Conservation (phyloP, 2,888 invertebrate species). For the Teleogryllus oceanicus region DNA sequence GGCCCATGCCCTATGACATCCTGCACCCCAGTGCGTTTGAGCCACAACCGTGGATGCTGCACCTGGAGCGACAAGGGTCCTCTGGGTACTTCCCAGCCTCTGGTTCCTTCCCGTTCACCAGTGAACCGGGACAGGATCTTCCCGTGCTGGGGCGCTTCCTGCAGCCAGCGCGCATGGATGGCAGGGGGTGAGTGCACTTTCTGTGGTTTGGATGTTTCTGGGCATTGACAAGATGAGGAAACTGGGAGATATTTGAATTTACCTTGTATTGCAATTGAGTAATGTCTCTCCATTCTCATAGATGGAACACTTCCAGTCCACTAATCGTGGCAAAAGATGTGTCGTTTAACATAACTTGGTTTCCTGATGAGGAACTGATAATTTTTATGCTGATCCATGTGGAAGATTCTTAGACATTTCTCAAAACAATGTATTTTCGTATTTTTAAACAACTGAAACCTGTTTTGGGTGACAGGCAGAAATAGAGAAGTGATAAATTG, state of each 20-base stretch:
- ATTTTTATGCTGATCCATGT: no score
- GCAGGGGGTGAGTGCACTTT: no score
- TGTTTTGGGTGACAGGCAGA: no score
- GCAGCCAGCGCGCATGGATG: neutral
- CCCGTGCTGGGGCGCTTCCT: neutral
- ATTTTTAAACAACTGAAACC: no score
- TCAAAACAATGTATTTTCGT: no score
- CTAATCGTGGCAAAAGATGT: no score
- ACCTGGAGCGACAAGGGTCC: neutral
- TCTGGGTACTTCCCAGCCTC: neutral
- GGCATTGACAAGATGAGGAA: neutral
- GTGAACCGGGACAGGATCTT: neutral
- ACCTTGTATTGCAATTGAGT: neutral
- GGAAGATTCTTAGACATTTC: no score
- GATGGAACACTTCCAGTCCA: no score
- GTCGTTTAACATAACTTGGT: no score
- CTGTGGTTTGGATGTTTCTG: no score
- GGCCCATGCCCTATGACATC: neutral
- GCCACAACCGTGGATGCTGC: neutral
- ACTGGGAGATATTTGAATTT: neutral
- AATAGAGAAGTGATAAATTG: no score
- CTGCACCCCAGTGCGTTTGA: neutral
- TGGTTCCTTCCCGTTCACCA: neutral
- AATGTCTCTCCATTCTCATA: neutral
- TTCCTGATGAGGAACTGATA: no score